A percentile compares a stretch with the other conserved stretches of the same genome.
These are phyloP conservation scores for Phanerotoma sp. DNA, from an alignment of 2,888 invertebrate species.

Conservation along the genomic window DNA sequence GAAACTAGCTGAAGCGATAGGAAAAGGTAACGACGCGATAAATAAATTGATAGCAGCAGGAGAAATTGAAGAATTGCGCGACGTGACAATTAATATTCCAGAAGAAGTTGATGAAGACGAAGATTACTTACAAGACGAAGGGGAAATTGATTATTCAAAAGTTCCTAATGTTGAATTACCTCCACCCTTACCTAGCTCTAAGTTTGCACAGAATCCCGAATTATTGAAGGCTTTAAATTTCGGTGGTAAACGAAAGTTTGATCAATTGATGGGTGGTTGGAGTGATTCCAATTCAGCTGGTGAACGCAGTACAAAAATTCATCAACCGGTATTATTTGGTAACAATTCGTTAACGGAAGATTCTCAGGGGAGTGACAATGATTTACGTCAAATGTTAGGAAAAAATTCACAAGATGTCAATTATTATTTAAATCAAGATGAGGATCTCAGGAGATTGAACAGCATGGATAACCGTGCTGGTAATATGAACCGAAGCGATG, in stretches of 20 bases:
- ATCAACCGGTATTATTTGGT: slow-evolving; percentile 52
- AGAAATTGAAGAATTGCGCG: slow-evolving; percentile 77
- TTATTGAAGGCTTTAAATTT: slow-evolving; percentile 50
- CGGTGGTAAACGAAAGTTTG: slow-evolving; percentile 54
- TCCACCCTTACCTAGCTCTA: slow-evolving; percentile 55
- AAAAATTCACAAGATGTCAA: slow-evolving; percentile 35
- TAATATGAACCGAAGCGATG: slow-evolving; percentile 34
- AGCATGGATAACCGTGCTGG: slow-evolving; percentile 33
- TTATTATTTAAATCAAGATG: slow-evolving; percentile 37
- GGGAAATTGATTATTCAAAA: slow-evolving; percentile 55
- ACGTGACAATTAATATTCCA: slow-evolving; percentile 72
- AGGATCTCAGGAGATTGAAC: slow-evolving; percentile 42
- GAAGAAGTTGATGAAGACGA: slow-evolving; percentile 56
- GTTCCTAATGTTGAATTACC: slow-evolving; percentile 53
- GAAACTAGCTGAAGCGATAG: slow-evolving; percentile 73
- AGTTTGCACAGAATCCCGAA: slow-evolving; percentile 55
- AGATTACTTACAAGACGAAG: slow-evolving; percentile 59
- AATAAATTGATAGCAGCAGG: slow-evolving; percentile 78
- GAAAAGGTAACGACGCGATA: slow-evolving; percentile 75
- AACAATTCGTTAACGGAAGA: slow-evolving; percentile 44
- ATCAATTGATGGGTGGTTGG: slow-evolving; percentile 55
- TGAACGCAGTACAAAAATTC: slow-evolving; percentile 43
- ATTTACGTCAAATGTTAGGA: slow-evolving; percentile 41
- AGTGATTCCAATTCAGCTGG: slow-evolving; percentile 45
- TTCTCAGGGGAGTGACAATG: slow-evolving; percentile 47